phyloP scores from a whole-genome alignment of 2,888 invertebrate genomes.

The Leptarthrus brevirostris region DNA sequence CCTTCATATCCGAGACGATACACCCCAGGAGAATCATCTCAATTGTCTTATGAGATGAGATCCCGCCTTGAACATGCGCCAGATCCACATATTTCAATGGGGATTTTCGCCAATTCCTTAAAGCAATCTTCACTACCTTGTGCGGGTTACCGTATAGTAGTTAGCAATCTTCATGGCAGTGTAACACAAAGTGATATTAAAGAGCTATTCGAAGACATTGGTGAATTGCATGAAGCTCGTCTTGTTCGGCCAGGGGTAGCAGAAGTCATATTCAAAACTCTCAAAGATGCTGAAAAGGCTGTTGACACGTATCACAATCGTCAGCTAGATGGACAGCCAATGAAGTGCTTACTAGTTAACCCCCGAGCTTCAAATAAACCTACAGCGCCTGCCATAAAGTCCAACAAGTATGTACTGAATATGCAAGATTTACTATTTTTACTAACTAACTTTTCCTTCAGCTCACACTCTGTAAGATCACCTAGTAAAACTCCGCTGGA shows the following conservation, averaged over 20 bases:
- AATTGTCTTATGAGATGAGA: slow-evolving; percentile 65
- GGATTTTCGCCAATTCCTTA: slow-evolving; percentile 64
- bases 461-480: slow-evolving; percentile 51
- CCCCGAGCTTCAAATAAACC: slow-evolving; percentile 76
- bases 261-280: slow-evolving; percentile 88
- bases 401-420: slow-evolving; percentile 50
- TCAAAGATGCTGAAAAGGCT: slow-evolving; percentile 88
- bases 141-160: slow-evolving; percentile 84
- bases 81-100: slow-evolving; percentile 64
- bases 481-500: slow-evolving; percentile 62
- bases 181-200: slow-evolving; percentile 93
- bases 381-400: slow-evolving; percentile 64
- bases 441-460: background rate
- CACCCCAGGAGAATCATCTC: slow-evolving; percentile 60
- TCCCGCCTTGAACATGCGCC: slow-evolving; percentile 64
- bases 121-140: slow-evolving; percentile 51
- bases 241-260: slow-evolving; percentile 89
- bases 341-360: slow-evolving; percentile 89
- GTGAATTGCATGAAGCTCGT: slow-evolving; percentile 84
- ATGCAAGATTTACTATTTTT: background rate
- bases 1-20: slow-evolving; percentile 59
- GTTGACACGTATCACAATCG: slow-evolving; percentile 94
- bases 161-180: slow-evolving; percentile 87
- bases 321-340: slow-evolving; percentile 92
- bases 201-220: slow-evolving; percentile 94